phyloP scores from a whole-genome alignment of 2,797 vertebrate genomes.

The Tolypeutes matacus region DNA sequence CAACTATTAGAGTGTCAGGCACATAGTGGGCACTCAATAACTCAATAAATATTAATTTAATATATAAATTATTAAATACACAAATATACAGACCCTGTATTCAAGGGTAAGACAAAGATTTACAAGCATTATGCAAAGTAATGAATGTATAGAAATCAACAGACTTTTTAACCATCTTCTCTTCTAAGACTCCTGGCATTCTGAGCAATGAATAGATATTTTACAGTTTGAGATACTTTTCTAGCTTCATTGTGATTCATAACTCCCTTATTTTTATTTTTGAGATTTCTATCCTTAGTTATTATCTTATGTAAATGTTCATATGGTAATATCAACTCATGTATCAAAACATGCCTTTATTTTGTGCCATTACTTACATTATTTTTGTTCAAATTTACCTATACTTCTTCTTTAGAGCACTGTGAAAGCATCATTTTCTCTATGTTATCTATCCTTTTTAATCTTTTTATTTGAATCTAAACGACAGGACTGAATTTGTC shows the following conservation, averaged over 20 bases:
- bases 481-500: neutral
- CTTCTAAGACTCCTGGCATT: neutral
- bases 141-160: neutral
- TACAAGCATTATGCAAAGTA: neutral
- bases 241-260: neutral
- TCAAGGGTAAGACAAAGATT: neutral
- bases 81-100: neutral
- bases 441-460: neutral
- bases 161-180: neutral
- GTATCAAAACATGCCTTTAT: neutral
- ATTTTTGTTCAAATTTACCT: neutral
- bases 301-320: neutral
- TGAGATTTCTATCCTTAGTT: neutral
- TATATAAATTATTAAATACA: neutral
- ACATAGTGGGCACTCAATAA: neutral
- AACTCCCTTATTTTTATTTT: neutral
- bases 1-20: neutral
- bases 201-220: neutral
- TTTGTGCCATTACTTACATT: neutral
- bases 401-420: neutral
- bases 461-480: constrained; percentile 1
- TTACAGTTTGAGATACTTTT: neutral
- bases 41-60: neutral
- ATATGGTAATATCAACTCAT: neutral
- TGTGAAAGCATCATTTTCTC: neutral